Evolutionary conservation across 1,140 invertebrate species (phyloP).

Genomic region (Platorchestia sp.): DNA sequence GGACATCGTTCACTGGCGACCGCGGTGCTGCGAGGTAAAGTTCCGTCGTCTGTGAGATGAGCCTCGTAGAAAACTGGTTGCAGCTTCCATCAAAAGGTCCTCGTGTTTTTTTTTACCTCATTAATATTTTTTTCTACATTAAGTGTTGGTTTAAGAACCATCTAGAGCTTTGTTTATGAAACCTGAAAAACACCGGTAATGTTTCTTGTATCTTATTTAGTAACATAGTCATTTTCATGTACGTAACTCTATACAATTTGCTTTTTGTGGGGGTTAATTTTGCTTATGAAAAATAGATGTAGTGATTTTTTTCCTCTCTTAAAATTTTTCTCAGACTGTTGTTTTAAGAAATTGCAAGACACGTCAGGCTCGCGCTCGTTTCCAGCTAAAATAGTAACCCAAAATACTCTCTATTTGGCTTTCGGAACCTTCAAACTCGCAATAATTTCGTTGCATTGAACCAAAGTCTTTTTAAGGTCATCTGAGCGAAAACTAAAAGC

Average conservation of each 20-base stretch:
- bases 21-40: no score
- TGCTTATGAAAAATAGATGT: background rate
- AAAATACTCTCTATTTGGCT: background rate
- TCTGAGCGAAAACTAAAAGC: background rate
- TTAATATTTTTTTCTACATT: background rate
- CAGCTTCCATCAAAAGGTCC: background rate
- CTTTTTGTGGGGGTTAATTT: background rate
- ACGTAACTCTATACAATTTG: background rate
- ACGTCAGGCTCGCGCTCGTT: background rate
- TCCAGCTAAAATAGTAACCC: background rate
- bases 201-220: background rate
- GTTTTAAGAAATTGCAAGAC: background rate
- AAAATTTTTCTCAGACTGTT: background rate
- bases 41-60: no score
- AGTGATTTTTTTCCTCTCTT: background rate
- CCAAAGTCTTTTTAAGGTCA: background rate
- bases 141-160: background rate
- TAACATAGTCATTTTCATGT: background rate
- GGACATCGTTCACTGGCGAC: no score
- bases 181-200: background rate
- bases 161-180: background rate
- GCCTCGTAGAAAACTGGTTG: background rate
- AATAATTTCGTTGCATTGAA: background rate
- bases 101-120: background rate
- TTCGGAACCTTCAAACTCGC: background rate